Evolutionary conservation across 2,797 vertebrate species (phyloP).

Genomic region (Euphonia xanthogaster): DNA sequence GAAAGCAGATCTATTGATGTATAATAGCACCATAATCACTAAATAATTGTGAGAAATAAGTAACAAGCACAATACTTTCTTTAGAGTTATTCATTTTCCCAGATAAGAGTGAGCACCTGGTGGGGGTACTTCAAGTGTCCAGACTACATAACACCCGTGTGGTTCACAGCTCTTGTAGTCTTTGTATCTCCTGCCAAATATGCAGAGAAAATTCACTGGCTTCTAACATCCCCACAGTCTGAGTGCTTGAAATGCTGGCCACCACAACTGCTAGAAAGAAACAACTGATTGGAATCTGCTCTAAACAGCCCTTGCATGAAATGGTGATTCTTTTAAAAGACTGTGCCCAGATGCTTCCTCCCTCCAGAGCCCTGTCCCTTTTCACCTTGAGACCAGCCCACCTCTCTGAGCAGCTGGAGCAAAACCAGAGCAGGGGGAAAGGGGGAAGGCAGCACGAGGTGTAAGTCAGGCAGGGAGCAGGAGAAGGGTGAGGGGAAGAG

Average conservation of each 20-base stretch:
- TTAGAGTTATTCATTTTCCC: constrained; percentile 11
- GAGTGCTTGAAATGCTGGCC: neutral
- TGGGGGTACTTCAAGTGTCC: neutral
- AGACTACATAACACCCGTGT: neutral
- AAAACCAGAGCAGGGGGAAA: neutral
- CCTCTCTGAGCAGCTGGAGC: neutral
- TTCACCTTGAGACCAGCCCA: neutral
- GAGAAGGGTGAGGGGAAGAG: neutral
- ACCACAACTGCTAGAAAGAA: neutral
- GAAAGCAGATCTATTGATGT: constrained; percentile 1
- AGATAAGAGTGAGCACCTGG: constrained; percentile 20
- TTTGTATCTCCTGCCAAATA: constrained; percentile 6
- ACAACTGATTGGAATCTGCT: neutral
- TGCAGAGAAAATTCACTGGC: neutral
- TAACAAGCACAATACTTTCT: neutral
- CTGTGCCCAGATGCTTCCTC: neutral
- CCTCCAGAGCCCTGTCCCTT: neutral
- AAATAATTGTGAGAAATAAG: neutral
- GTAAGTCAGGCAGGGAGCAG: neutral
- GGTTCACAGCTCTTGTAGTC: neutral
- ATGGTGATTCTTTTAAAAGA: neutral
- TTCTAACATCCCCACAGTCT: neutral
- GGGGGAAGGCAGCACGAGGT: neutral
- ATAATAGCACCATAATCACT: neutral
- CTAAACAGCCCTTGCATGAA: neutral